Conservation (phyloP, 37 sponge, comb jelly and placozoan species). For the Mnemiopsis leidyi region DNA sequence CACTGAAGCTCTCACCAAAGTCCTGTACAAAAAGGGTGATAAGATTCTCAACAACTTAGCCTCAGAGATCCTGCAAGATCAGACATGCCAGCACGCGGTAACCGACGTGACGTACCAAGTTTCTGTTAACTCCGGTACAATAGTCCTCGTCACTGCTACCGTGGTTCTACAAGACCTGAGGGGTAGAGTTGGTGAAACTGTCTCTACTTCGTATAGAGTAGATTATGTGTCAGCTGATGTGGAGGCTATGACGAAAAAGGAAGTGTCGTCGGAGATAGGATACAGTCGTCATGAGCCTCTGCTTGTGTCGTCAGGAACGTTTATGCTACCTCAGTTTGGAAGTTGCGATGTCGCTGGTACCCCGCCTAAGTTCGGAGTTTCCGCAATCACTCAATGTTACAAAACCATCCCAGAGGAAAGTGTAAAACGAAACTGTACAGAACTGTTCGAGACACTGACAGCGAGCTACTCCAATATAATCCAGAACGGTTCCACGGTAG, state of each 20-base stretch:
- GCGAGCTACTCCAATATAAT: background rate
- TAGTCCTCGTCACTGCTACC: background rate
- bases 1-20: background rate
- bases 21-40: background rate
- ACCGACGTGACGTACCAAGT: background rate
- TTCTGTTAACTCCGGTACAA: background rate
- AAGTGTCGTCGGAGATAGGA: background rate
- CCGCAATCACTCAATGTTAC: background rate
- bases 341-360: background rate
- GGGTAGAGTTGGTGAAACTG: background rate
- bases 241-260: background rate
- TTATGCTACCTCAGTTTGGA: background rate
- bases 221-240: background rate
- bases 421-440: background rate
- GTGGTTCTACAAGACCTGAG: background rate
- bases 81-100: background rate
- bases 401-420: background rate
- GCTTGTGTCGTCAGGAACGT: background rate
- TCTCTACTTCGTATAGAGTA: background rate
- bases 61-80: background rate
- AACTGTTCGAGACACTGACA: background rate
- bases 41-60: background rate
- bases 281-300: background rate
- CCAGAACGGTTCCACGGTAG: background rate
- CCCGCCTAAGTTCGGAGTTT: background rate